phyloP scores from a whole-genome alignment of 1,140 invertebrate genomes.

The Achroia grisella region DNA sequence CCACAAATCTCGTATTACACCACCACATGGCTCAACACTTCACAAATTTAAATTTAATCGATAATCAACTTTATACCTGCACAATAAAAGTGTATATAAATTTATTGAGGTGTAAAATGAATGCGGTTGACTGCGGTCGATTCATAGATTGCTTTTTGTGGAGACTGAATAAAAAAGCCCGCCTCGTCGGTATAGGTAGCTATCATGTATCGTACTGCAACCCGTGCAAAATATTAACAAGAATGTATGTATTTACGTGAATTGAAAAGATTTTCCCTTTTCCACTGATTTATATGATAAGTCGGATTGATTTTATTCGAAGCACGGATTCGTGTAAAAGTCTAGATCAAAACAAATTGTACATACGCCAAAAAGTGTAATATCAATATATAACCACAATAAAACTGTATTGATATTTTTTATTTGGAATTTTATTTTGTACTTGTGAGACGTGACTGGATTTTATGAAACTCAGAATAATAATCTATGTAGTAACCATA shows the following conservation, averaged over 20 bases:
- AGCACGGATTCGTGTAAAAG: too few species aligned
- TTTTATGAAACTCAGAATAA: too few species aligned
- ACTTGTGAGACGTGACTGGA: too few species aligned
- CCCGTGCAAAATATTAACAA: constrained; percentile 22
- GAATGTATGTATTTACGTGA: constrained; percentile 34
- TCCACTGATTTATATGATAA: too few species aligned
- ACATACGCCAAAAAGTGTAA: too few species aligned
- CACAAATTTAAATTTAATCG: constrained; percentile 12
- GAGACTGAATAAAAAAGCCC: constrained; percentile 41
- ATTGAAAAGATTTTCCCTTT: too few species aligned
- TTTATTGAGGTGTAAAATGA: constrained; percentile 18
- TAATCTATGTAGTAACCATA: too few species aligned
- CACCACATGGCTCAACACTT: constrained; percentile 20
- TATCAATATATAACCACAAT: too few species aligned
- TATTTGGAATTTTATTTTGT: too few species aligned
- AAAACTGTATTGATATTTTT: too few species aligned
- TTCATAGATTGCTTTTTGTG: constrained; percentile 65
- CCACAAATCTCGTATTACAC: constrained; percentile 62
- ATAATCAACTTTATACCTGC: constrained; percentile 29
- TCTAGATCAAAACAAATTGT: too few species aligned
- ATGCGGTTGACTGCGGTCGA: constrained; percentile 37
- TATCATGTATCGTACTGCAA: constrained; percentile 14
- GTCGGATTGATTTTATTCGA: too few species aligned
- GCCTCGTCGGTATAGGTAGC: constrained; percentile 16
- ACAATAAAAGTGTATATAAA: constrained; percentile 18